Evolutionary conservation across 2,113 vertebrate species (phyloP).

Genomic region (Seriola quinqueradiata): DNA sequence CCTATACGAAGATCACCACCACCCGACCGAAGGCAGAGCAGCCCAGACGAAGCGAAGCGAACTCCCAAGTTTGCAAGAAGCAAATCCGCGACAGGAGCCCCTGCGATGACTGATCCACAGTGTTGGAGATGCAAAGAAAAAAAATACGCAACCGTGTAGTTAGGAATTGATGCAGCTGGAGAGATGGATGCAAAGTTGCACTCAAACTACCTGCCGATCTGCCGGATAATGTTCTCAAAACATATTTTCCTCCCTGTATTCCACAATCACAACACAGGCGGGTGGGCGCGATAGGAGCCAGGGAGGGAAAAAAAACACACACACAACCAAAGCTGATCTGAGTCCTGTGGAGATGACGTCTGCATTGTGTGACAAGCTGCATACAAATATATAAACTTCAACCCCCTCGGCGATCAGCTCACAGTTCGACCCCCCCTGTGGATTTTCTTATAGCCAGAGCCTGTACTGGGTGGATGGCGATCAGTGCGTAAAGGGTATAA

Average conservation of each 20-base stretch:
- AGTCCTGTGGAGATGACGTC: conserved; percentile 74
- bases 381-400: conserved; percentile 76
- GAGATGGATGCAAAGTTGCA: conserved; percentile 33
- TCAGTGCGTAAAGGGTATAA: conserved; percentile 30
- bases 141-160: conserved; percentile 21
- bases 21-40: conserved; percentile 38
- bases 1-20: conserved; percentile 50
- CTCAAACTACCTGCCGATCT: conserved; percentile 33
- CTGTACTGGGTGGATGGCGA: conserved; percentile 25
- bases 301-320: neutral
- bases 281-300: conserved; percentile 34
- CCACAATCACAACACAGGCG: conserved; percentile 40
- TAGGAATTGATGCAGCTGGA: conserved; percentile 10
- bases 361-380: conserved; percentile 73
- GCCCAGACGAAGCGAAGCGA: conserved; percentile 56
- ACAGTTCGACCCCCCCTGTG: conserved; percentile 13
- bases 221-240: conserved; percentile 31
- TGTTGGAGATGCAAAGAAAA: conserved; percentile 11
- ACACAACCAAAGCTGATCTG: conserved; percentile 61
- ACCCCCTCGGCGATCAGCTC: conserved; percentile 25
- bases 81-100: conserved; percentile 33
- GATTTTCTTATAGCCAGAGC: conserved; percentile 7
- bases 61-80: conserved; percentile 77
- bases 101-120: conserved; percentile 30
- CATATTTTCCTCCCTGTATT: conserved; percentile 32